Conservation (phyloP, 2,888 invertebrate genomes). For the Elmis aenea region DNA sequence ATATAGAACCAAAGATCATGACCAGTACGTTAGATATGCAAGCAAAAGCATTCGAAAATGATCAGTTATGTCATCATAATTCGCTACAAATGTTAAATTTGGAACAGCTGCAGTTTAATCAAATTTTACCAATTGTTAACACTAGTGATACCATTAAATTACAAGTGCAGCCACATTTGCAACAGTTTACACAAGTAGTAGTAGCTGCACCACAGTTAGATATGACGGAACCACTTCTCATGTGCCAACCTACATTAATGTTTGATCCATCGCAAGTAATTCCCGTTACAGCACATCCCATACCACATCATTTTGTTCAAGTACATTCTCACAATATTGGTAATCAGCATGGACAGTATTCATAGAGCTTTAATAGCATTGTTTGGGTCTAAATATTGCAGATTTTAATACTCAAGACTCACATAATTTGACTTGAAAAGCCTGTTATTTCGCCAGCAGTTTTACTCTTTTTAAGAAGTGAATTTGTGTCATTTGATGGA, state of each 20-base stretch:
- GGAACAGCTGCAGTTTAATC: conserved; percentile 28
- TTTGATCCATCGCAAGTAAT: conserved; percentile 40
- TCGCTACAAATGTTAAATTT: conserved; percentile 30
- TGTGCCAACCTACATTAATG: conserved; percentile 40
- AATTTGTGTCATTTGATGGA: too few relatives aligned
- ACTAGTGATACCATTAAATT: conserved; percentile 32
- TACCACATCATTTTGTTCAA: conserved; percentile 38
- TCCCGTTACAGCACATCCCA: conserved; percentile 31
- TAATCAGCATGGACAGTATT: conserved; percentile 28
- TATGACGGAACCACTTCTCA: conserved; percentile 35
- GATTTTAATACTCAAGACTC: too few relatives aligned
- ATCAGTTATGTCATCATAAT: conserved; percentile 23
- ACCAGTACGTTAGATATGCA: background rate
- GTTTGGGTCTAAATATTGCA: too few relatives aligned
- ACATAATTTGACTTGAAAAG: too few relatives aligned
- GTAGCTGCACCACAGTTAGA: conserved; percentile 34
- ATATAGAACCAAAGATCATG: background rate
- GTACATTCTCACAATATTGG: conserved; percentile 32
- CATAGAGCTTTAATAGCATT: too few relatives aligned
- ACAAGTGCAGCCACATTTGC: conserved; percentile 28
- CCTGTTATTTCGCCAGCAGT: too few relatives aligned
- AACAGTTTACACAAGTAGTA: conserved; percentile 35
- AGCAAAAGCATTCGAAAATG: background rate
- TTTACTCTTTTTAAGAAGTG: too few relatives aligned
- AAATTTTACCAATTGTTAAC: conserved; percentile 32